Conservation (phyloP, 2,113 vertebrate species). For the Sus scrofa region T2T-Sscrofa CM000824.6:209619501-209620000, state of each 20-base stretch:
- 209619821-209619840: neutral
- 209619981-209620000: too few relatives aligned
- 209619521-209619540: neutral
- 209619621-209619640: neutral
- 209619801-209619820: neutral
- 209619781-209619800: neutral
- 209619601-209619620: neutral
- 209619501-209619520: neutral
- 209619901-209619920: too few relatives aligned
- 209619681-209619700: neutral
- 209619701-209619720: neutral
- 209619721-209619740: neutral
- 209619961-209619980: too few relatives aligned
- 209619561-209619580: neutral
- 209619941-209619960: too few relatives aligned
- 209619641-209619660: neutral
- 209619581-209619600: neutral
- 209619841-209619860: neutral
- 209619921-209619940: too few relatives aligned
- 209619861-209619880: neutral
- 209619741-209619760: neutral
- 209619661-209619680: neutral
- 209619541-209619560: neutral
- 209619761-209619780: neutral
- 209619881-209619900: neutral